A percentile compares a stretch with the other conserved stretches of the same genome.
Evolutionary conservation across 2,888 invertebrate species (phyloP).

Genomic region (Scotopteryx bipunctaria): DNA sequence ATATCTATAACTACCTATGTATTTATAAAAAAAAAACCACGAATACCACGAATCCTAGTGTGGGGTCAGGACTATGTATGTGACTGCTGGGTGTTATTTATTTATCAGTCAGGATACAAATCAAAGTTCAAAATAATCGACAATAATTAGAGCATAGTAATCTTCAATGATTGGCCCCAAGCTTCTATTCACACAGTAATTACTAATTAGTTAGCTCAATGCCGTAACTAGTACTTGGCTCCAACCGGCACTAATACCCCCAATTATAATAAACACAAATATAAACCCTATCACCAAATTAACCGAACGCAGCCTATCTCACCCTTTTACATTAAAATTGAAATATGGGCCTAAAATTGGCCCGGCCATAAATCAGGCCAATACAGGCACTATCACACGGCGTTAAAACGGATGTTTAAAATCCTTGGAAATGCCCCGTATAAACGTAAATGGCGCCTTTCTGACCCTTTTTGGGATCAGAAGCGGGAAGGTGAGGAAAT

Average conservation of each 20-base stretch:
- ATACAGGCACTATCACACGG: constrained; percentile 35
- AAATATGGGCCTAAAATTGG: constrained; percentile 34
- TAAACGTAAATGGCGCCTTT: constrained; percentile 33
- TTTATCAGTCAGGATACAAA: no score
- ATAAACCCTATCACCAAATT: constrained; percentile 31
- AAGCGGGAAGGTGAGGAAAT: constrained; percentile 5
- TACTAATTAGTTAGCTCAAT: no score
- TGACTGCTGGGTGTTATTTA: no score
- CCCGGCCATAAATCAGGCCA: constrained; percentile 32
- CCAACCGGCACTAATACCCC: constrained; percentile 23
- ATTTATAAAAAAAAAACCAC: no score
- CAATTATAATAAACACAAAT: constrained; percentile 29
- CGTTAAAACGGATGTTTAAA: constrained; percentile 39
- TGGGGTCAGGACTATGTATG: no score
- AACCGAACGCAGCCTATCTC: constrained; percentile 28
- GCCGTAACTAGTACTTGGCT: no score
- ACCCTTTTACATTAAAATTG: constrained; percentile 33
- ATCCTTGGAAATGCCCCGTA: constrained; percentile 32
- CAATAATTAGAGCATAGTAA: no score
- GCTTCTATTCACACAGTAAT: not conserved
- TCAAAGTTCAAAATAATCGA: no score
- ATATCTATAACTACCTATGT: no score
- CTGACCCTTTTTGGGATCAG: constrained; percentile 26
- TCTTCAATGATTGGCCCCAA: not conserved
- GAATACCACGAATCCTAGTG: no score